Base-by-base conservation (phyloP, 2,113 vertebrate species). In the Sander vitreus region DNA sequence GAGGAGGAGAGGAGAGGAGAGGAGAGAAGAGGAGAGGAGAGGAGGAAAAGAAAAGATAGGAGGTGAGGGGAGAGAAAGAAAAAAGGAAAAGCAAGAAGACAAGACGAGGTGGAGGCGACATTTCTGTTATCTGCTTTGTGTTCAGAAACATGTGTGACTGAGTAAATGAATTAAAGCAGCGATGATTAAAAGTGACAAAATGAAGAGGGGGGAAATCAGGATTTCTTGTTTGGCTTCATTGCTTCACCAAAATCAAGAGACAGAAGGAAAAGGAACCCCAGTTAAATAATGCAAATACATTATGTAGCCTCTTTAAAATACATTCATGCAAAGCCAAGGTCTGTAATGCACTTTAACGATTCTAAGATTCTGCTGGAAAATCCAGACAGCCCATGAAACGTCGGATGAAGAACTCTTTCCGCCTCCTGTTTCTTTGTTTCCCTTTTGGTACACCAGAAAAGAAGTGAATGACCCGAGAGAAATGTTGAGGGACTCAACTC, bases 171-270 rank as follows among this genome's bases (percentile, higher is more conserved):
- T 70, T 85, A 80, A 88, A 78, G 82, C 47, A 51, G 83, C 64
- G 79, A 80, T 88, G 81, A 93, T 91, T 88, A 80, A 92, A 89
- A 84, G 73, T 16, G 86, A 84, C 83, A 84, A 74, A 57, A 50
- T 68, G 64, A 88, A 85, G 33, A 72, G 76, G 39, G 79, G 81
- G 10, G 39, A 75, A 83, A 80, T 80, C 25, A 80, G 73, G 53
- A 83, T 75, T 84, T 76, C 15, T 70, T 86, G 85, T 88, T 73
- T 74, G 64, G 78, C 74, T 70, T 68, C 48, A 54, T 43, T 81
- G 84, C 82, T 59, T 88, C 64, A 58, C 71, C n/a, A 67, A 78
- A 57, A 64, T 76, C 59, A 76, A 81, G 47, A 80, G 57, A 81
- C 51, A 58, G 70, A 63, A 67, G 65, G 21, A 55, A 76, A 71